Conservation (phyloP, 1,140 invertebrate genomes). For the Riptortus pedestris region DNA sequence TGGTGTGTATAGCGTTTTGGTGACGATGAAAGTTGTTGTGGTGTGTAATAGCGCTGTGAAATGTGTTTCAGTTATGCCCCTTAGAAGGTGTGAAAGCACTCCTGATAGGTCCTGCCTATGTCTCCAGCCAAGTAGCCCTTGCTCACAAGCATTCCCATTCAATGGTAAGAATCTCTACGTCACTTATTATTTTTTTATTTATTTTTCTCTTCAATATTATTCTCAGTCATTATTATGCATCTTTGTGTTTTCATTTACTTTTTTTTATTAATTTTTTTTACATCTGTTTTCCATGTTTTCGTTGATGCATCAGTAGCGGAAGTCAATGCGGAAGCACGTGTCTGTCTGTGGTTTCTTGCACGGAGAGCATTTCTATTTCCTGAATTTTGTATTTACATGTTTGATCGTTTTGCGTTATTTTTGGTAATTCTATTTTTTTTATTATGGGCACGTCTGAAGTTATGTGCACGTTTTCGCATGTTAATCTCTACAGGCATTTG, state of each 20-base stretch:
- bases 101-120: slow-evolving; percentile 27
- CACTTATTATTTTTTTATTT: no score
- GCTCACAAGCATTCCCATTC: slow-evolving; percentile 22
- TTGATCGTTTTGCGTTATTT: no score
- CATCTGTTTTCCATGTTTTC: background rate
- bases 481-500: no score
- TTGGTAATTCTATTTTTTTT: slow-evolving; percentile 3
- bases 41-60: no score
- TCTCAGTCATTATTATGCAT: background rate
- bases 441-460: slow-evolving; percentile 5
- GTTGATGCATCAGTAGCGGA: background rate
- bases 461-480: slow-evolving; percentile 15
- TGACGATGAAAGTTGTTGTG: no score
- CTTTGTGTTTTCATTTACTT: background rate
- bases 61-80: slow-evolving; percentile 28
- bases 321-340: slow-evolving; percentile 20
- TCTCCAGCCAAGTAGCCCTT: slow-evolving; percentile 25
- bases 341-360: slow-evolving; percentile 1
- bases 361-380: no score
- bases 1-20: no score
- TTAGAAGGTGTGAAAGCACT: slow-evolving; percentile 28
- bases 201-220: background rate
- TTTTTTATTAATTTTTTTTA: background rate
- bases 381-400: no score
- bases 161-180: slow-evolving; percentile 15